phyloP scores from a whole-genome alignment of 2,888 invertebrate genomes.

The Cryptocephalus primarius region DNA sequence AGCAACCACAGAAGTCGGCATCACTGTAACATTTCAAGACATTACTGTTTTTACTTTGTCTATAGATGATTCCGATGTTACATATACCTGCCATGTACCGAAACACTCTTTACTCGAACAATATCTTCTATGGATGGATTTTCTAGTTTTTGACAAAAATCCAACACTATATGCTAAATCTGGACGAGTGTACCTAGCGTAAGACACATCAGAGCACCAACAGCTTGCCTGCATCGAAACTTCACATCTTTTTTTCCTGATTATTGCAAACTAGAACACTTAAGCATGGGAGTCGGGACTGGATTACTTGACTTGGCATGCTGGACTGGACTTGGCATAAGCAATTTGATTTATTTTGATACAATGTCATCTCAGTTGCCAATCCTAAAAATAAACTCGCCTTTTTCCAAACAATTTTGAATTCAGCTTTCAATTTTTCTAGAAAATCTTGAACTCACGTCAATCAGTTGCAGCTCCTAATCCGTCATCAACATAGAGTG shows the following conservation, averaged over 20 bases:
- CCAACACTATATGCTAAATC: constrained; percentile 5
- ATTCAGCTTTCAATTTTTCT: not conserved
- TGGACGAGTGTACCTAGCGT: constrained; percentile 6
- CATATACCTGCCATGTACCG: constrained; percentile 3
- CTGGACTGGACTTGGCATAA: no score
- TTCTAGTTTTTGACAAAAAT: constrained; percentile 4
- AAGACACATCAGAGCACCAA: constrained; percentile 7
- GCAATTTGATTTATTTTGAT: no score
- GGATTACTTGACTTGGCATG: no score
- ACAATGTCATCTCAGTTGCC: not conserved
- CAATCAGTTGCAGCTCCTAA: not conserved
- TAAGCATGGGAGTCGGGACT: no score
- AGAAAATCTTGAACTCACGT: not conserved
- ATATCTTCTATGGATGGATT: constrained; percentile 1
- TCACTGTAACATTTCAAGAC: constrained; percentile 21
- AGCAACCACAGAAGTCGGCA: constrained; percentile 27
- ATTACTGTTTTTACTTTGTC: not conserved
- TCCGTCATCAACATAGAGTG: not conserved
- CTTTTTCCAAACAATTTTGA: not conserved
- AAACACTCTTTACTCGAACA: constrained; percentile 3
- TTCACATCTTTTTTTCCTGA: constrained; percentile 1
- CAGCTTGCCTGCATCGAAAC: constrained; percentile 4
- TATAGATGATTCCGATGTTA: constrained; percentile 1
- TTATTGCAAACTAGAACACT: not conserved
- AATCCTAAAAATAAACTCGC: not conserved